A percentile compares a stretch with the other conserved stretches of the same genome.
Conservation (phyloP, 92 coral and sea anemone species). For the Pocillopora grandis region DNA sequence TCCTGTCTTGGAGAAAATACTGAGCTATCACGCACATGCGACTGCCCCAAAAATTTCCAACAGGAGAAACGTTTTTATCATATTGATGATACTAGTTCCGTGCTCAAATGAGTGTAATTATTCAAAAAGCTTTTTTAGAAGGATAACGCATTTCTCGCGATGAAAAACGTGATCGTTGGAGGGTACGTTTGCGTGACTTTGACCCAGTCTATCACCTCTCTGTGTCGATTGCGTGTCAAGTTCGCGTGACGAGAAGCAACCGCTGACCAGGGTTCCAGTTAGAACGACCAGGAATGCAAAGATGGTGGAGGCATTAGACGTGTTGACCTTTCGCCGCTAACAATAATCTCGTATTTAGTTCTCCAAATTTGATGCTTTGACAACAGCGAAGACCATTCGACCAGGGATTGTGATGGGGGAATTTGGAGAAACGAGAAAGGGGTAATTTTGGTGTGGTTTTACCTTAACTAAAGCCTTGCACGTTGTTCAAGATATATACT, state of each 20-base stretch:
- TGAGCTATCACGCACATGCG: too few species aligned
- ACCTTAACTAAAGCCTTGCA: conserved; percentile 58
- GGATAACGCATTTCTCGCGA: not conserved
- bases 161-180: not conserved
- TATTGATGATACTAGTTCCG: too few species aligned
- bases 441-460: conserved; percentile 72
- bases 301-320: conserved; percentile 86
- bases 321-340: conserved; percentile 84
- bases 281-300: conserved; percentile 93
- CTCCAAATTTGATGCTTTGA: conserved; percentile 28
- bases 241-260: conserved; percentile 60
- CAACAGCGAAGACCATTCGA: conserved; percentile 31
- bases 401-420: conserved; percentile 85
- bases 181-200: conserved; percentile 34
- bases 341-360: conserved; percentile 48
- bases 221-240: conserved; percentile 34
- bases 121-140: not conserved
- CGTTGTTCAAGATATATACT: conserved; percentile 67
- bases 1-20: too few species aligned
- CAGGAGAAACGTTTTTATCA: too few species aligned
- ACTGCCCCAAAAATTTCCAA: too few species aligned
- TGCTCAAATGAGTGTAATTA: too few species aligned
- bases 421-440: conserved; percentile 82
- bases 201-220: conserved; percentile 30
- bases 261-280: conserved; percentile 96